phyloP scores from a whole-genome alignment of 1,140 invertebrate genomes.

The Antheraea mylitta region DNA sequence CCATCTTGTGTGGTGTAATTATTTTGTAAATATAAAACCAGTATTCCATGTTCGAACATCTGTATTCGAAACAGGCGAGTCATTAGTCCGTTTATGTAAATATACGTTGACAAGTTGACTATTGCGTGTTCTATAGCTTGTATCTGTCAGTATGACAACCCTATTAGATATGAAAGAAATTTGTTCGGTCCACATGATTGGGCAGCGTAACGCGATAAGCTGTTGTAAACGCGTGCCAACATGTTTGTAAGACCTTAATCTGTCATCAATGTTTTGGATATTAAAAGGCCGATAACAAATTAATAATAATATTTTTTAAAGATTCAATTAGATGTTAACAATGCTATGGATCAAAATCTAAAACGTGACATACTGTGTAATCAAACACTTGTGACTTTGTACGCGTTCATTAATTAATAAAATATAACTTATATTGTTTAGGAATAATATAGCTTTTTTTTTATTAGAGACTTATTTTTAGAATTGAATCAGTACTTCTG shows the following conservation, averaged over 20 bases:
- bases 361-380: too few species aligned
- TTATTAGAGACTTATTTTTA: too few species aligned
- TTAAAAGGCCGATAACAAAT: conserved; percentile 1
- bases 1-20: too few species aligned
- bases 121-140: not conserved
- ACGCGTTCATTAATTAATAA: too few species aligned
- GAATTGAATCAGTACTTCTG: too few species aligned
- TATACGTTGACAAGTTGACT: not conserved
- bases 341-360: too few species aligned
- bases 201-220: conserved; percentile 6
- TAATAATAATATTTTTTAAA: not conserved
- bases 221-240: conserved; percentile 11
- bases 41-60: too few species aligned
- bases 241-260: conserved; percentile 11
- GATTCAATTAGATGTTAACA: too few species aligned
- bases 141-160: not conserved
- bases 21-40: too few species aligned
- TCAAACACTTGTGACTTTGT: too few species aligned
- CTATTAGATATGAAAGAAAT: conserved; percentile 9
- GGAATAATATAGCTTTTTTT: too few species aligned
- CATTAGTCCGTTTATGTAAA: not conserved
- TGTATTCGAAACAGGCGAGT: not conserved
- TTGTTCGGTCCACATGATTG: conserved; percentile 3
- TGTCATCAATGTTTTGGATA: not conserved
- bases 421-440: too few species aligned